Base-by-base conservation (phyloP, 1,140 invertebrate species). In the Cataglyphis hispanica region DNA sequence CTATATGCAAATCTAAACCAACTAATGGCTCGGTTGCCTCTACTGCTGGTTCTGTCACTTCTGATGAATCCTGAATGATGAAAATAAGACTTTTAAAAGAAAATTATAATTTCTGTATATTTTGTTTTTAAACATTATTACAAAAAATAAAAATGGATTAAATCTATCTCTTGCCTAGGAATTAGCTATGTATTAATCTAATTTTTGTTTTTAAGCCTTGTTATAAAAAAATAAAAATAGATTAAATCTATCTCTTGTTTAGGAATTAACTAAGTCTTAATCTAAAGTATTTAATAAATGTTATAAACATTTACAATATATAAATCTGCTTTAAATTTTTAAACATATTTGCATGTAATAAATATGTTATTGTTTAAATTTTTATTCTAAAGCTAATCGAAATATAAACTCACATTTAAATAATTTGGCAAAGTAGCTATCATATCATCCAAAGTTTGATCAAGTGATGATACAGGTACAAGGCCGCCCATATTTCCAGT, bases 401-500 rank as follows among this genome's bases (percentile, higher is more conserved):
- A 46, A 50, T 77, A 19, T 61, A n/a, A 61, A 92, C 91, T 91
- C 81, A 94, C 93, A 53, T 95, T 92, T 87, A 93, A 87, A 76
- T 95, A 95, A 85, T 83, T 95, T 87, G 94, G 90, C 34, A 91
- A 69, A 19, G 91, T 91, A 60, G 93, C 89, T 60, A 95, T 87
- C 72, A 93, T 93, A 67, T 95, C 94, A 50, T 95, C 94, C 11
- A 95, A 89, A 8, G 91, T 93, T 76, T 92, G 93, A 77, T 94
- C 94, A 46, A 94, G 75, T 66, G 94, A 93, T 13, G 94, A 94
- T 25, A 95, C 93, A 53, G 94, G 94, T 87, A 95, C 92, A 67
- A 95, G 91, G 16, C 90, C 93, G 58, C 93, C 93, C 90, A 94
- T 93, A 64, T 92, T 94, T 61, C 89, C 92, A 37, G 87, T 64